A percentile compares a stretch with the other conserved stretches of the same genome.
These are phyloP conservation scores for Lucilia sericata DNA, from an alignment of 1,140 invertebrate genomes.

Conservation along the genomic window DNA sequence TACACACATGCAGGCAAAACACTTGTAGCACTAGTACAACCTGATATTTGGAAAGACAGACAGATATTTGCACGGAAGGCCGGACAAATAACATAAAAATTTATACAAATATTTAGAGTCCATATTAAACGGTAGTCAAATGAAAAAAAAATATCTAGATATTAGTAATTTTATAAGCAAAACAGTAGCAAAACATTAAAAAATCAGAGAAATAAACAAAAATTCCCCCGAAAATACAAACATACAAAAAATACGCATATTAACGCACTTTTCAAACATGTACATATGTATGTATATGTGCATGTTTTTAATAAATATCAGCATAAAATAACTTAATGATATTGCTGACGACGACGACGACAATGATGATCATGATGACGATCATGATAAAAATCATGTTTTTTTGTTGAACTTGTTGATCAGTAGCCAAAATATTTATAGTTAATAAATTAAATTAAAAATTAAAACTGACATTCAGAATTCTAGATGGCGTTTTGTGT, in stretches of 20 bases:
- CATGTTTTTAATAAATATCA: too few species aligned
- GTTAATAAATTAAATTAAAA: background rate
- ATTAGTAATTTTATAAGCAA: background rate
- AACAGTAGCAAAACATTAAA: conserved; percentile 17
- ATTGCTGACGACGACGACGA: too few species aligned
- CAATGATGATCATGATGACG: too few species aligned
- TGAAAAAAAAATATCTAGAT: background rate
- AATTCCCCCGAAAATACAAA: background rate
- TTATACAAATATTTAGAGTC: background rate
- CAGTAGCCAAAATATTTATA: conserved; percentile 6
- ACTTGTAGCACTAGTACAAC: background rate
- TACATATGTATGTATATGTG: too few species aligned
- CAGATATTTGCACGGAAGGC: background rate
- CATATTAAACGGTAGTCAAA: background rate
- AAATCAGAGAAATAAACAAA: background rate
- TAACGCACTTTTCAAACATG: too few species aligned
- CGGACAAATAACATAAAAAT: background rate
- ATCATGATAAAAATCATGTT: background rate
- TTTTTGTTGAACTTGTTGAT: background rate
- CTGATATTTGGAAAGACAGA: background rate
- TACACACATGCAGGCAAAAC: background rate
- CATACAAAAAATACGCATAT: too few species aligned
- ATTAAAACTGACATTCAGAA: background rate
- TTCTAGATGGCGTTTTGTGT: background rate
- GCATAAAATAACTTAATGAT: too few species aligned